phyloP scores from a whole-genome alignment of 2,113 vertebrate genomes.

The Dipodomys merriami region DNA sequence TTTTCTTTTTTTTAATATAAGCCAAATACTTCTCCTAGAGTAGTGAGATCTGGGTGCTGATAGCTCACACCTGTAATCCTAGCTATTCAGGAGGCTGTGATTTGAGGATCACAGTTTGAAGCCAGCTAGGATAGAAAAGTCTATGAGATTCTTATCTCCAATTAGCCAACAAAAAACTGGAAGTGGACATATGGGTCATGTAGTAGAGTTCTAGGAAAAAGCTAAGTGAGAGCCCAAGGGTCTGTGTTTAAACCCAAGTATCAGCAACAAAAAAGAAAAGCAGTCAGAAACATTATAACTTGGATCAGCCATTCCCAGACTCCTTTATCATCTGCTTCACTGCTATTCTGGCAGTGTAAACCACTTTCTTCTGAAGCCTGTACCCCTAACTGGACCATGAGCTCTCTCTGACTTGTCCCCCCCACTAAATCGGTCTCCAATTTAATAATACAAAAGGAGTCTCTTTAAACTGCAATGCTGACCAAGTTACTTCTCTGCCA shows the following conservation, averaged over 20 bases:
- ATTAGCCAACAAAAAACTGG: no score
- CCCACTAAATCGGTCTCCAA: neutral
- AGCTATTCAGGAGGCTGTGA: no score
- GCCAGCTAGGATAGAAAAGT: no score
- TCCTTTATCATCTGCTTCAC: neutral
- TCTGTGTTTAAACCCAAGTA: no score
- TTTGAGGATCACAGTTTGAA: no score
- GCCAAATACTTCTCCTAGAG: conserved; percentile 33
- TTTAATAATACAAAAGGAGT: neutral
- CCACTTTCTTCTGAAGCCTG: neutral
- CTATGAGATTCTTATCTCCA: no score
- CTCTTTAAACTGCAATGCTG: neutral
- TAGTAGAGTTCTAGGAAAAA: no score
- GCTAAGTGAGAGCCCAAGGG: no score
- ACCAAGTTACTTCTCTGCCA: neutral
- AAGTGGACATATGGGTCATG: no score
- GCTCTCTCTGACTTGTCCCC: neutral
- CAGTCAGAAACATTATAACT: neutral
- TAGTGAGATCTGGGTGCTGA: neutral
- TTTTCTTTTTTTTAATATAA: neutral
- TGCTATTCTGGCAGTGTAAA: neutral
- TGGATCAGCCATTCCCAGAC: neutral
- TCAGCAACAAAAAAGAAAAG: no score
- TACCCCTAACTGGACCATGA: neutral
- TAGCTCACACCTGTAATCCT: no score